Evolutionary conservation across 2,113 vertebrate genomes (phyloP).

Genomic region (Anoura caudifer): DNA sequence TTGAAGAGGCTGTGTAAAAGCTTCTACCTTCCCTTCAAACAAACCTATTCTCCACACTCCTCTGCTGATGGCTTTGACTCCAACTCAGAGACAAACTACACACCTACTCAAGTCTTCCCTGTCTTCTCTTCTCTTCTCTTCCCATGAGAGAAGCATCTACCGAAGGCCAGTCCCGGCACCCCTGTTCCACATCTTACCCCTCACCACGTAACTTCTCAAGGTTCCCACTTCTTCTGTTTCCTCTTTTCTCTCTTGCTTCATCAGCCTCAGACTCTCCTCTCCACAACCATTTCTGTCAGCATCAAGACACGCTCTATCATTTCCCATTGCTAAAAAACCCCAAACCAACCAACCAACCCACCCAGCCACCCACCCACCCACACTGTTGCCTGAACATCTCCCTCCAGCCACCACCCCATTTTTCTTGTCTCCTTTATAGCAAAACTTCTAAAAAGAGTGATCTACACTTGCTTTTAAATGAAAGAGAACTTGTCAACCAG

Average conservation of each 20-base stretch:
- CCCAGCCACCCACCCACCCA: background rate
- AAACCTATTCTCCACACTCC: background rate
- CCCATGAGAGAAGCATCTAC: background rate
- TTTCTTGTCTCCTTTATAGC: background rate
- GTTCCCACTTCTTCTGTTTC: background rate
- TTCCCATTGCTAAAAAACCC: background rate
- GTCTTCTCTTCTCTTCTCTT: background rate
- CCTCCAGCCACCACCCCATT: background rate
- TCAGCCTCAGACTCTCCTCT: background rate
- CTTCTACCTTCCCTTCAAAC: background rate
- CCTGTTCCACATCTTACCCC: background rate
- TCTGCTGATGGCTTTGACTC: background rate
- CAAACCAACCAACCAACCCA: background rate
- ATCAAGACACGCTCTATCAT: background rate
- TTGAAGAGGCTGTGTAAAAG: background rate
- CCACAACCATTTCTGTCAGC: background rate
- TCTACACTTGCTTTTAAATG: background rate
- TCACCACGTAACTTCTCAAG: background rate
- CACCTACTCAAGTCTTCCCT: rapidly evolving
- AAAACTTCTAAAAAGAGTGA: background rate
- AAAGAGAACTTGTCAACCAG: background rate
- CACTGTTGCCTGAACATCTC: background rate
- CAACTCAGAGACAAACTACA: background rate
- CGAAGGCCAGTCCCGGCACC: background rate
- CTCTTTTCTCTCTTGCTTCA: background rate